A percentile compares a stretch with the other conserved stretches of the same genome.
Evolutionary conservation across 2,113 vertebrate genomes (phyloP).

Genomic region (Columba livia): DNA sequence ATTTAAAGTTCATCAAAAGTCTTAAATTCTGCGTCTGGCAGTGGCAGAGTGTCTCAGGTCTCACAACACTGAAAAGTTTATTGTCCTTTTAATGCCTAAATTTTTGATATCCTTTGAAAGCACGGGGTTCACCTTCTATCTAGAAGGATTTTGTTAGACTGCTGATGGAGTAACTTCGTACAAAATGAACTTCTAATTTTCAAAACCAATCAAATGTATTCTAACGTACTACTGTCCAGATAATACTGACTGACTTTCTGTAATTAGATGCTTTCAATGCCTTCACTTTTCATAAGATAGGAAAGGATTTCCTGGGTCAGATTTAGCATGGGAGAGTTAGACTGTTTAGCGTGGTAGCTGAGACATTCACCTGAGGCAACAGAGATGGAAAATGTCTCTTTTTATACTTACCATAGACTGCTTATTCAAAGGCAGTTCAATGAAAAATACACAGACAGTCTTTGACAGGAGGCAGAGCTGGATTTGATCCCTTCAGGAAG

Average conservation of each 20-base stretch:
- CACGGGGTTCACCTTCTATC: background rate
- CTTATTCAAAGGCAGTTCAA: background rate
- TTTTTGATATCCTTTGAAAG: background rate
- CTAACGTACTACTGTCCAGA: accelerated
- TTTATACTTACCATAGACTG: background rate
- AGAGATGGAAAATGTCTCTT: background rate
- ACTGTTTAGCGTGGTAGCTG: background rate
- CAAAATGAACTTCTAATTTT: background rate
- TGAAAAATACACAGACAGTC: background rate
- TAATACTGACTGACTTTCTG: background rate
- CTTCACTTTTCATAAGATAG: background rate
- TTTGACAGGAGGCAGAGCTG: background rate
- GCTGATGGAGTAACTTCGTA: background rate
- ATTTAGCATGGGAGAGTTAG: background rate
- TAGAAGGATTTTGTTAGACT: background rate
- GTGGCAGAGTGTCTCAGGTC: background rate
- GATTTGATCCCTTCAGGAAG: background rate
- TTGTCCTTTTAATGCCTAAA: background rate
- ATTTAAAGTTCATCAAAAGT: background rate
- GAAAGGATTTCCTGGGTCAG: background rate
- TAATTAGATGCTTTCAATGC: background rate
- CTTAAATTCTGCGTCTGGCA: background rate
- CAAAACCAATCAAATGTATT: background rate
- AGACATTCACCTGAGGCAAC: background rate
- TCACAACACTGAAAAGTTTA: background rate